These are phyloP conservation scores for Lasaia peninsularis DNA, from an alignment of 1,140 invertebrate species.

Conservation along the genomic window DNA sequence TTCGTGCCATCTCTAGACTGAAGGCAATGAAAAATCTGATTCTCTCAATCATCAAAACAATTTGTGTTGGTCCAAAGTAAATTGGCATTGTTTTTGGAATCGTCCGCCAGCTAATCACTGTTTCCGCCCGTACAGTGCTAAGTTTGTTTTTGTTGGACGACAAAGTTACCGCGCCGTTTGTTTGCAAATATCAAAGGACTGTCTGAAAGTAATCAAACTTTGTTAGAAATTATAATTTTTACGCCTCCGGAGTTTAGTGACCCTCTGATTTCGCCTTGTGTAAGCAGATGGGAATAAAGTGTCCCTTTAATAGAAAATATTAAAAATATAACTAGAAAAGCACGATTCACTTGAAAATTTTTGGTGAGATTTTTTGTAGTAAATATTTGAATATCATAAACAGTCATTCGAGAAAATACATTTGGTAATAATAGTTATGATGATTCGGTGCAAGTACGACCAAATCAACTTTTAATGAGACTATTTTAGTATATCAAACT, in stretches of 20 bases:
- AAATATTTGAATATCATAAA: no score
- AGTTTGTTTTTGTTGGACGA: neutral
- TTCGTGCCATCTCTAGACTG: no score
- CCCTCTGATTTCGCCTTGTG: conserved; percentile 1
- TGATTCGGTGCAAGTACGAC: no score
- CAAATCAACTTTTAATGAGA: no score
- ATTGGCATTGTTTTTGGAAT: neutral
- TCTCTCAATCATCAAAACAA: neutral
- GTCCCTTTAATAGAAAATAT: no score
- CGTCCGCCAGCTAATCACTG: conserved; percentile 2
- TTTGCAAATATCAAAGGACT: conserved; percentile 11
- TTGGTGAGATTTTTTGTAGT: no score
- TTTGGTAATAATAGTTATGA: no score
- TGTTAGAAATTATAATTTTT: conserved; percentile 11
- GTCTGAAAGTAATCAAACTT: conserved; percentile 10
- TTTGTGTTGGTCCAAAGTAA: neutral
- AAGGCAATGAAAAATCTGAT: no score
- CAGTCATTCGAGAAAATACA: no score
- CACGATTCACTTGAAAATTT: no score
- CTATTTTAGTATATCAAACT: no score
- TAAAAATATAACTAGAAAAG: no score
- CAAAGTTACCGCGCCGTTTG: neutral
- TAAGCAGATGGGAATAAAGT: neutral
- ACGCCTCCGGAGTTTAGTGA: neutral
- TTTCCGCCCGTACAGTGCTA: conserved; percentile 5